Evolutionary conservation across 2,888 invertebrate species (phyloP).

Genomic region (Anagyrus pseudococci): DNA sequence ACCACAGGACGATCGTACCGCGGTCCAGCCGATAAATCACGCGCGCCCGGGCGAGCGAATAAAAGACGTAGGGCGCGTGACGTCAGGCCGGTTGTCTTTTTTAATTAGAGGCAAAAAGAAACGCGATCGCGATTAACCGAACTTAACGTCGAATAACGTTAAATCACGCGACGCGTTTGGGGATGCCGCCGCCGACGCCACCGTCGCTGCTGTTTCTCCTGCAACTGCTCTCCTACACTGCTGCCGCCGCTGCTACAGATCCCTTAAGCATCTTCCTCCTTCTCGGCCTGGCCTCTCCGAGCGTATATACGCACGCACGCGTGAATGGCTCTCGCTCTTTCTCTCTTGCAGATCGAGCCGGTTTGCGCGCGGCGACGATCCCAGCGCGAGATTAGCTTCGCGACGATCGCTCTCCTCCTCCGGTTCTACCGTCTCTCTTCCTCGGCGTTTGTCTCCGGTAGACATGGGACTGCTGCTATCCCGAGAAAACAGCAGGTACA

Average conservation of each 20-base stretch:
- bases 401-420: too few species aligned
- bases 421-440: too few species aligned
- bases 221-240: too few species aligned
- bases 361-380: constrained; percentile 26
- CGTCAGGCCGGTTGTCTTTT: constrained; percentile 33
- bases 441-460: background rate
- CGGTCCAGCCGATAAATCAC: constrained; percentile 38
- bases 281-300: too few species aligned
- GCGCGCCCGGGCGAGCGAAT: constrained; percentile 10
- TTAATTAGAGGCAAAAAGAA: constrained; percentile 38
- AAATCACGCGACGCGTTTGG: constrained; percentile 34
- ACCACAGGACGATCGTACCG: too few species aligned
- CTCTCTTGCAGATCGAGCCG: constrained; percentile 15
- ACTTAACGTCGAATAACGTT: constrained; percentile 39
- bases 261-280: too few species aligned
- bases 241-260: too few species aligned
- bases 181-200: constrained; percentile 9
- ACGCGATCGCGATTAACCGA: constrained; percentile 37
- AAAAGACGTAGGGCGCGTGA: constrained; percentile 26
- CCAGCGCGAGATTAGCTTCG: constrained; percentile 35
- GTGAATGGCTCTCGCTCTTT: background rate
- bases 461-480: background rate
- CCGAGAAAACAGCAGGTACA: background rate
- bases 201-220: too few species aligned
- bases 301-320: background rate